Evolutionary conservation across 1,140 invertebrate species (phyloP), one percentile per base, ranked within the genome.

Genomic region (Dysdera silvatica): DNA sequence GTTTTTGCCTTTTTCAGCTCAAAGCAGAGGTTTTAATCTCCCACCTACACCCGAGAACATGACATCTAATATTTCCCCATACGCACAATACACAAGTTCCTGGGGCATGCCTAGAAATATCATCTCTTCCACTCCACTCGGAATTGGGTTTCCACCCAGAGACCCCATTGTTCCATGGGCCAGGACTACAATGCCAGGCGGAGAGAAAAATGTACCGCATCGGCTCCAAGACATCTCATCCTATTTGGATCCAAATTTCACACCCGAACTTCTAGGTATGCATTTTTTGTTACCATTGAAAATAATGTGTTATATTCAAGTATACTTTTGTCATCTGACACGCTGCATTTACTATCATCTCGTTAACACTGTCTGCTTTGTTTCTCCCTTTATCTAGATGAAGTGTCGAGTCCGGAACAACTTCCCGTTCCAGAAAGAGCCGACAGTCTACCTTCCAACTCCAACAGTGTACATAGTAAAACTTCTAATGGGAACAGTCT

Each of bases 381-480:
- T 53, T 54, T 60, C 6, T 0, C 26, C 8, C 14, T 28, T 41
- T 37, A 47, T 49, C 4, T 26, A 67, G 68, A 69, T 40, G 68
- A 67, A 37, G 40, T 56, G 6, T 60, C 68, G 2, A 65, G 58
- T 35, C 65, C 68, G 3, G 68, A 69, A 18, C 49, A 63, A 16
- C 45, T 67, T 14, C 65, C 65, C 14, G 56, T 63, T n/a, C 68
- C 65, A 2, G 57, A 67, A 18, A 43, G 60, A 43, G 53, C 43
- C 18, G 68, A 66, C 29, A 67, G 60, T 37, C 40, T 65, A 1
- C 61, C 58, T 4, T 62, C 57, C 23, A 64, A 62, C 35, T 41
- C 33, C 16, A 64, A 61, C 26, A 62, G 52, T 37, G 26, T 61
- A n/a, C 61, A 61, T 51, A 61, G 61, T 35, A 54, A 61, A 45